phyloP scores from a whole-genome alignment of 2,888 invertebrate species.

The Gastracanthus pulcherrimus region DNA sequence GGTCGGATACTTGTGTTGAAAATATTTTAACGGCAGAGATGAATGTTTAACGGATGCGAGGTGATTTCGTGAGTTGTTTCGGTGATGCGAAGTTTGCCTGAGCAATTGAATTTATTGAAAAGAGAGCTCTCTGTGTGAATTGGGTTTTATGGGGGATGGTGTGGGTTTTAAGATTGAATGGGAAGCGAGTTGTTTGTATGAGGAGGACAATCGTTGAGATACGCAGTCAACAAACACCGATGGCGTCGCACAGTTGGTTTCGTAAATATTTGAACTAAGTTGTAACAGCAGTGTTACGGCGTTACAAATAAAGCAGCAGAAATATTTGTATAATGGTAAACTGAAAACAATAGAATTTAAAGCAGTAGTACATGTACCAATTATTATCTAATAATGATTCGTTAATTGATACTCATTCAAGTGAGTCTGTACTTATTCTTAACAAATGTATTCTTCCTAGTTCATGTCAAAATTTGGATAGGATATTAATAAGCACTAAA shows the following conservation, averaged over 20 bases:
- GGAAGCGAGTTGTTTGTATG: background rate
- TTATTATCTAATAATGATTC: too few species aligned
- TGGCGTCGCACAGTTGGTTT: background rate
- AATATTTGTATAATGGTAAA: too few species aligned
- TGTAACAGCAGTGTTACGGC: background rate
- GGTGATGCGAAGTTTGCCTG: too few species aligned
- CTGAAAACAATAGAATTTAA: too few species aligned
- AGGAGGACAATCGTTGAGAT: background rate
- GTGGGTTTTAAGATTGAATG: background rate
- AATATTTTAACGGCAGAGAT: background rate
- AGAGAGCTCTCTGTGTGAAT: background rate
- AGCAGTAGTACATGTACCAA: too few species aligned
- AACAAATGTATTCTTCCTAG: too few species aligned
- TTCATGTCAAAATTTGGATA: too few species aligned
- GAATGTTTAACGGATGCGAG: background rate
- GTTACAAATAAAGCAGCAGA: background rate
- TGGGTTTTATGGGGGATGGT: background rate
- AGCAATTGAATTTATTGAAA: background rate
- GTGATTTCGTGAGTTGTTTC: conserved; percentile 2
- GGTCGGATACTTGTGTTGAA: too few species aligned
- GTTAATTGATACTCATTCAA: too few species aligned
- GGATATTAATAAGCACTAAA: too few species aligned
- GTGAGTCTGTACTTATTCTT: too few species aligned
- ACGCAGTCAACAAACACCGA: background rate
- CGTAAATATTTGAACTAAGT: background rate